Evolutionary conservation across 2,888 invertebrate species (phyloP).

Genomic region (Sphecodes monilicornis): DNA sequence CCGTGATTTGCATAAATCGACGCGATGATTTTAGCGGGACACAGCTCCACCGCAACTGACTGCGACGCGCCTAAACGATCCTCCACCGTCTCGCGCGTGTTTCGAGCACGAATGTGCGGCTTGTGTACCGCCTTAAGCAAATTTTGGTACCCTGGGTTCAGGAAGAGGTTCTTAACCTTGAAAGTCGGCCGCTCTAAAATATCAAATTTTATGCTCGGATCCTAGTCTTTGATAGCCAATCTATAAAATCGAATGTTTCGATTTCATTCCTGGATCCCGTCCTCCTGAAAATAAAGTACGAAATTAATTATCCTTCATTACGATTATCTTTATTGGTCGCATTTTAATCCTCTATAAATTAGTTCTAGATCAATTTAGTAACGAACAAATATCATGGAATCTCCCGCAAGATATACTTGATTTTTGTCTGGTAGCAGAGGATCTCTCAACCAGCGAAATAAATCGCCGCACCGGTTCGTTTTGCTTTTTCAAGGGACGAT

Average conservation of each 20-base stretch:
- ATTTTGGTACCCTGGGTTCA: background rate
- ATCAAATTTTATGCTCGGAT: background rate
- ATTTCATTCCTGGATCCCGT: no score
- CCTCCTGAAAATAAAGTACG: background rate
- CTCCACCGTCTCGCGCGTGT: background rate
- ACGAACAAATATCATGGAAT: background rate
- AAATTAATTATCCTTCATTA: background rate
- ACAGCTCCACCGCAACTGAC: background rate
- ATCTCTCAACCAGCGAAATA: background rate
- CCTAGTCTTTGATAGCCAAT: background rate
- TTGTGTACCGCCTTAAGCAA: background rate
- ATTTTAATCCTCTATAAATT: background rate
- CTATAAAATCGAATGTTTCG: background rate
- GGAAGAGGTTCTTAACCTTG: background rate
- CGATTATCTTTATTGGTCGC: background rate
- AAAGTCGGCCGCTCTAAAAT: background rate
- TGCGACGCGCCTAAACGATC: background rate
- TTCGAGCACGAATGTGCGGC: background rate
- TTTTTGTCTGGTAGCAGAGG: background rate
- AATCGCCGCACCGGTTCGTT: background rate
- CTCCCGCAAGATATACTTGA: background rate
- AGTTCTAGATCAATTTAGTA: background rate
- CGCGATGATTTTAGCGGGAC: constrained; percentile 14
- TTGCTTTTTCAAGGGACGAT: background rate
- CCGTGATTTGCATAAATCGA: constrained; percentile 18